Evolutionary conservation across 1,140 invertebrate genomes (phyloP), one percentile per base, ranked within the genome.

Genomic region (Lepidotrigona ventralis): DNA sequence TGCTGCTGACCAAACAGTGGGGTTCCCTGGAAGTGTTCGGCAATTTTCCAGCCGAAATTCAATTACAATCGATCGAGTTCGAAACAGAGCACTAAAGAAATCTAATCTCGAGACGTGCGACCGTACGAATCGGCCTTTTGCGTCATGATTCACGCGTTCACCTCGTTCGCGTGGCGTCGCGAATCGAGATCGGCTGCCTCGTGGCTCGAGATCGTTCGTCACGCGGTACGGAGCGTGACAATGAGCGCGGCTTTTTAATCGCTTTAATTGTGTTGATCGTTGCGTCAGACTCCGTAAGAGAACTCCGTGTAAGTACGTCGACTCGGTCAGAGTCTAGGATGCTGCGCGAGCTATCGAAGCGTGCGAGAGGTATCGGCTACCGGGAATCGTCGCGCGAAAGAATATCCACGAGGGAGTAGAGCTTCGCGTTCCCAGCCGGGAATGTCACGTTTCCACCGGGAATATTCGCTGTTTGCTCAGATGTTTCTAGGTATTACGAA

Each of bases 191-290:
- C 39, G 39, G 12, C 15, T 21, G 58, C 58, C 14, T 77, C 74
- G 23, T 21, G 21, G 14, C 33, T 33, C 29, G 23, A 33, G 56
- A 53, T 71, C 26, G 15, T 58, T 21, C 26, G 39, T 78, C 75
- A 79, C 81, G 46, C 64, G 81, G 64, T 71, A 26, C 29, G 15
- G 29, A 70, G 56, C 81, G 81, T 78, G 81, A 83, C 81, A 70
- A 71, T 39, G 46, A 51, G 74, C 46, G 21, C 58, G 6, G 29
- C 19, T 33, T 33, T 17, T 70, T 70, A 69, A 71, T 75, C 26
- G 4, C 5, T 54, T 70, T 83, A 83, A 83, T 83, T 79, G 75
- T 79, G 46, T 79, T 78, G 78, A 83, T 56, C 68, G 75, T 64
- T 46, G 54, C 81, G 39, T 21, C 81, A 15, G 75, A 23, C 46